Base-by-base conservation (phyloP, 2,888 invertebrate genomes). In the Drosophila prolongata region DNA sequence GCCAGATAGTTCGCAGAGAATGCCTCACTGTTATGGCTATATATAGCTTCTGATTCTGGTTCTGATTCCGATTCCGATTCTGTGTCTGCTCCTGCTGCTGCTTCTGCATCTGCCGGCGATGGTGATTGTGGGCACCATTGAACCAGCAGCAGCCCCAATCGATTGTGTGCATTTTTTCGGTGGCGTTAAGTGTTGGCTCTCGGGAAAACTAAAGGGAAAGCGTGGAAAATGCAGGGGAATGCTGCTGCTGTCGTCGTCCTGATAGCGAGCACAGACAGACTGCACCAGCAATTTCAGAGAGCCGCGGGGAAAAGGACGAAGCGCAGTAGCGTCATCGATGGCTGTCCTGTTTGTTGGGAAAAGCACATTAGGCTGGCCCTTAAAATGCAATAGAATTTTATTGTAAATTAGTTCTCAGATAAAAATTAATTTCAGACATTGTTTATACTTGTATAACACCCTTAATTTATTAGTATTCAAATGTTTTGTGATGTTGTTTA, bases 1-100 rank as follows among this genome's bases (percentile, higher is more conserved):
- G 86, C 84, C 84, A 86, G 84, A 84, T 83, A 84, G 86, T 84
- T 86, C 83, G 79, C 82, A 80, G 76, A 70, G 77, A 55, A 55
- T 62, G 62, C 50, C 70, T 53, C 56, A 37, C 52, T 56, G 59
- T 47, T 57, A 34, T 43, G 30, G 54, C 54, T 54, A 35, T 35
- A 35, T 62, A 59, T 54, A 54, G 58, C 58, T 59, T 54, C 54
- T 54, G 58, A 59, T 58, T 58, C 58, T 42, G 54, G 34, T 59
- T 52, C 66, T 64, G 68, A 61, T 52, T 16, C 52, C 40, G 43
- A 59, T 42, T 42, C 40, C 52, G 47, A 47, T 47, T 52, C 14
- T 37, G 40, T 43, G 42, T 34, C 52, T 35, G 19, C 40, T 50
- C 43, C 74, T 40, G 58, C 46, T 6, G 6, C 13, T 43, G 44